phyloP scores from a whole-genome alignment of 2,797 vertebrate genomes.

The Bradypodion pumilum region DNA sequence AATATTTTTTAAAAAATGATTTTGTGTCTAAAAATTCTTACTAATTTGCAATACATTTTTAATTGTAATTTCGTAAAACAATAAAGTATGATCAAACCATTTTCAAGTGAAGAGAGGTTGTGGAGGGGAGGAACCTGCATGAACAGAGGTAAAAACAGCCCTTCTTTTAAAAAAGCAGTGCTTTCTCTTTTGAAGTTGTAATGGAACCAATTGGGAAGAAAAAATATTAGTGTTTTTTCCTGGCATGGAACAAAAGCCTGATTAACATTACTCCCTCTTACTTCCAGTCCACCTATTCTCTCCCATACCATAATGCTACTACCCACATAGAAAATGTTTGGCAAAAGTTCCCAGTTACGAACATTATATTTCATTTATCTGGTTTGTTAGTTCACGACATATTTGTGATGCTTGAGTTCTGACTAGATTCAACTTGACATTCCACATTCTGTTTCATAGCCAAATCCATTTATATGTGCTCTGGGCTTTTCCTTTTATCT shows the following conservation, averaged over 20 bases:
- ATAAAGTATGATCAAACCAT: conserved; percentile 46
- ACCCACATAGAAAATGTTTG: conserved; percentile 18
- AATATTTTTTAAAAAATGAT: neutral
- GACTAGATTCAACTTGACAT: conserved; percentile 18
- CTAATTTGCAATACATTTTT: conserved; percentile 23
- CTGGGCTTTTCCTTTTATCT: neutral
- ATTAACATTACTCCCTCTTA: conserved; percentile 3
- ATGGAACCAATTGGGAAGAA: conserved; percentile 31
- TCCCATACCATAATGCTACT: conserved; percentile 6
- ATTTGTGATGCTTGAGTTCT: neutral
- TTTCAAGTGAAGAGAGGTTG: neutral
- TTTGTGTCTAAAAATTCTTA: conserved; percentile 30
- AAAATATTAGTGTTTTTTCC: conserved; percentile 10
- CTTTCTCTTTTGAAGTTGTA: neutral
- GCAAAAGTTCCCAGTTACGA: conserved; percentile 1
- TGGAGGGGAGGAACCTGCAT: neutral
- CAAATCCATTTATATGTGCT: neutral
- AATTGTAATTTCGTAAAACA: conserved; percentile 42
- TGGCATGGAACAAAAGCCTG: neutral
- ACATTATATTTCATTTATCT: neutral
- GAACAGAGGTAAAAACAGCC: neutral
- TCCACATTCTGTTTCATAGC: neutral
- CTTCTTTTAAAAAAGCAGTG: neutral
- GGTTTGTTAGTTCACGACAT: conserved; percentile 3
- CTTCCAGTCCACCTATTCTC: conserved; percentile 26